Percentiles rank a stretch among this genome's conserved stretches.
Evolutionary conservation across 2,888 invertebrate genomes (phyloP).

Genomic region (Resseliella maxima): DNA sequence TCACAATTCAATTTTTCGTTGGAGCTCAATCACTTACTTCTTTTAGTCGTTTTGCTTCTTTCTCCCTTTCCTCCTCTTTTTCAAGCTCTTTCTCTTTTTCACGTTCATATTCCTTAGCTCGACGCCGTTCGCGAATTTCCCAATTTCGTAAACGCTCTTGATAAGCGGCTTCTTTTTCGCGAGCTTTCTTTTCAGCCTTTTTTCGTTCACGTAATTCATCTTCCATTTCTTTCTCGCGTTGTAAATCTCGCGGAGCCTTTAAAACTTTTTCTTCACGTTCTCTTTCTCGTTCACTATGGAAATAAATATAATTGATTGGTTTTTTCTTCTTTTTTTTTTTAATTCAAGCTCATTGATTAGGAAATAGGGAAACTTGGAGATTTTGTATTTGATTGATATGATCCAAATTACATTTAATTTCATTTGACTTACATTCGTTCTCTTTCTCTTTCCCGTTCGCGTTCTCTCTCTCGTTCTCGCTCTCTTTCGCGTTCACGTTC

Average conservation of each 20-base stretch:
- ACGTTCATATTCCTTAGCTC: constrained; percentile 89
- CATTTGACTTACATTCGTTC: constrained; percentile 61
- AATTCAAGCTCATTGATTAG: too few species aligned
- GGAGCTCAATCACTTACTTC: constrained; percentile 69
- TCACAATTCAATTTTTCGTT: too few species aligned
- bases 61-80: constrained; percentile 86
- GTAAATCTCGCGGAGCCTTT: constrained; percentile 73
- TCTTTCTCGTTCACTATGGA: constrained; percentile 69
- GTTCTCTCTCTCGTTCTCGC: constrained; percentile 70
- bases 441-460: constrained; percentile 69
- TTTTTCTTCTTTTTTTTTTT: background rate
- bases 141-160: constrained; percentile 84
- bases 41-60: constrained; percentile 92
- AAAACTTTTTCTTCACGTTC: constrained; percentile 68
- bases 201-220: constrained; percentile 93
- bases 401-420: background rate
- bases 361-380: too few species aligned
- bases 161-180: constrained; percentile 97
- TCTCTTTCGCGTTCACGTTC: constrained; percentile 70
- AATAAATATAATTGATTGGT: background rate
- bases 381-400: too few species aligned
- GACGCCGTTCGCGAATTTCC: constrained; percentile 91
- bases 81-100: constrained; percentile 86
- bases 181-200: constrained; percentile 87
- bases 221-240: constrained; percentile 85